phyloP scores from a whole-genome alignment of 2,113 vertebrate species.

The Oenanthe oenanthe region DNA sequence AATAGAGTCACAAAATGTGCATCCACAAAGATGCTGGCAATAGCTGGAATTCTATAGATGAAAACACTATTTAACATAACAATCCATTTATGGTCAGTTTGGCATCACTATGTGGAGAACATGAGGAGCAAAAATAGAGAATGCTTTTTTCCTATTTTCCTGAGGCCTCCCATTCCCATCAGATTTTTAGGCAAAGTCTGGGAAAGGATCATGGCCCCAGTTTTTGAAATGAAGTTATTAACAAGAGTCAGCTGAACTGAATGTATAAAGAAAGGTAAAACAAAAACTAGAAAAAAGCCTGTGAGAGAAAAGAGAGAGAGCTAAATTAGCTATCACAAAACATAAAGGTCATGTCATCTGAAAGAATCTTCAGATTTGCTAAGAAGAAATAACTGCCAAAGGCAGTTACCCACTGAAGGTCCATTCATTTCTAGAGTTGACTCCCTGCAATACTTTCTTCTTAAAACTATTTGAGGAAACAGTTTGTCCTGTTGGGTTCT shows the following conservation, averaged over 20 bases:
- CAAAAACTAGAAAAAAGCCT: not conserved
- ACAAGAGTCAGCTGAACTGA: not conserved
- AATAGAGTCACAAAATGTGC: not conserved
- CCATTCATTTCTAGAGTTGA: not conserved
- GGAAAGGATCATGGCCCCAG: not conserved
- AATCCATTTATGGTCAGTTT: not conserved
- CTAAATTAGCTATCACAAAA: not conserved
- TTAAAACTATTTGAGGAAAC: not conserved
- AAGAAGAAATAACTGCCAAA: not conserved
- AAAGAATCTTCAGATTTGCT: not conserved
- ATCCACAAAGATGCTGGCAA: not conserved
- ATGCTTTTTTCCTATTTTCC: not conserved
- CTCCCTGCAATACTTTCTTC: not conserved
- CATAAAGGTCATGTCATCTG: not conserved
- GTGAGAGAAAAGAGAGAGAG: not conserved
- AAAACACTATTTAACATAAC: not conserved
- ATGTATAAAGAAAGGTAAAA: not conserved
- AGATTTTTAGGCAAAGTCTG: not conserved
- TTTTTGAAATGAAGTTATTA: not conserved
- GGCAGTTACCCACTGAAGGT: not conserved
- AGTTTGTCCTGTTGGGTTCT: not conserved
- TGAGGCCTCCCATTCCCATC: not conserved
- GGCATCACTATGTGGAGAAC: not conserved
- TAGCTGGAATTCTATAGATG: not conserved
- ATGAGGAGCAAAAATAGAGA: not conserved